Evolutionary conservation across 2,113 vertebrate species (phyloP), one percentile per base, ranked within the genome.

Genomic region (Bagarius yarrelli): DNA sequence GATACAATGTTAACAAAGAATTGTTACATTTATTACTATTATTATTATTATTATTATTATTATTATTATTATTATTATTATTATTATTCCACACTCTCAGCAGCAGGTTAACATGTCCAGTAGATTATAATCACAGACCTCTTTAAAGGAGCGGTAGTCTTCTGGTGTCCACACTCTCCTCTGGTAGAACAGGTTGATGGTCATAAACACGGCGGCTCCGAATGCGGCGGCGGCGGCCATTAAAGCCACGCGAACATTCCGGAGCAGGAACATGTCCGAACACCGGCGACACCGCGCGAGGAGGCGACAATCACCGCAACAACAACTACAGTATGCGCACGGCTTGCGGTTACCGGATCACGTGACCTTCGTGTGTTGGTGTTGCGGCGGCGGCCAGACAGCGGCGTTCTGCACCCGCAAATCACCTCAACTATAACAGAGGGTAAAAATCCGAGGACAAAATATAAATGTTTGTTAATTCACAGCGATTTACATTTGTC

Each of bases 201-300:
- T 92, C 82, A 97, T 90, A 89, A 95, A 94, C 72, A 97, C 89
- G 50, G 95, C 92, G 9, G 95, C 95, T 32, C 95, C 95, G 23
- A 97, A 87, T 5, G 92, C 94, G 40, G 94, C 94, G 83, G 94
- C 92, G 44, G 93, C 94, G 47, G 94, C 95, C 86, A 90, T 92
- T 83, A 97, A 86, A 2, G 91, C 91, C 85, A 95, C 85, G 75
- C 92, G 89, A 75, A 91, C 83, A 85, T 91, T 83, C 87, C 89
- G 83, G 66, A 95, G 82, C 4, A 91, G 88, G 84, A 92, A 89
- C 94, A 95, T 91, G 83, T 53, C 78, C 57, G 4, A 55, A 14
- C 25, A 34, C 70, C 70, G 50, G 50, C 44, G 14, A n/a, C 34
- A 40, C 18, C 2, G 32, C 18, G 19, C 63, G 63, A 66, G 18